A percentile compares a stretch with the other conserved stretches of the same genome.
Conservation (phyloP, 1,140 invertebrate species). For the Eueides isabella region DNA sequence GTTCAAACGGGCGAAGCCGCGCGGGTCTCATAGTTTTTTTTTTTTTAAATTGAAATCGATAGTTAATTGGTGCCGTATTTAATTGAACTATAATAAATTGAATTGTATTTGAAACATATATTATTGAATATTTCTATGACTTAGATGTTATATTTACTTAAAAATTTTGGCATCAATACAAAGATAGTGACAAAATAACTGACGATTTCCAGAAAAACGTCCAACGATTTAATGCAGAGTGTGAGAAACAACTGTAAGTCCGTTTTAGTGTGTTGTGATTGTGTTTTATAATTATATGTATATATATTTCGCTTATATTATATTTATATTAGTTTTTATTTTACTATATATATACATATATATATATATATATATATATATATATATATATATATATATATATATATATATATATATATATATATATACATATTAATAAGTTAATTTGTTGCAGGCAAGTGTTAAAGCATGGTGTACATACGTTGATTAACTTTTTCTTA, state of each 20-base stretch:
- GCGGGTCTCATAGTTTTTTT: too few species aligned
- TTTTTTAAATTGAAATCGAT: too few species aligned
- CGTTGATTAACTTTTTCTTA: too few species aligned
- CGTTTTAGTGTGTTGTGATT: constrained; percentile 79
- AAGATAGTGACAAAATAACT: constrained; percentile 44
- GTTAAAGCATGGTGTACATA: too few species aligned
- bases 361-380: too few species aligned
- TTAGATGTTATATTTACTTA: too few species aligned
- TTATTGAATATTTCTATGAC: too few species aligned
- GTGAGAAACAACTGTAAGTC: constrained; percentile 77
- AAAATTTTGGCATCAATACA: constrained; percentile 46
- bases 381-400: constrained; percentile 13
- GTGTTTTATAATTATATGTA: constrained; percentile 33
- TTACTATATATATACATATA: constrained; percentile 17
- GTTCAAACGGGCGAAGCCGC: too few species aligned
- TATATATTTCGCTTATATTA: background rate
- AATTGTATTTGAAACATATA: too few species aligned
- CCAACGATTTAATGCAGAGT: constrained; percentile 77
- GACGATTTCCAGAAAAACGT: constrained; percentile 75
- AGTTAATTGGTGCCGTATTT: too few species aligned
- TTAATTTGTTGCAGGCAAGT: too few species aligned
- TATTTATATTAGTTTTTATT: background rate
- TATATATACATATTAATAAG: background rate
- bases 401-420: background rate
- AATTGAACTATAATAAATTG: too few species aligned